Base-by-base conservation (phyloP, 2,888 invertebrate species). In the Drosophila macrospina region DNA sequence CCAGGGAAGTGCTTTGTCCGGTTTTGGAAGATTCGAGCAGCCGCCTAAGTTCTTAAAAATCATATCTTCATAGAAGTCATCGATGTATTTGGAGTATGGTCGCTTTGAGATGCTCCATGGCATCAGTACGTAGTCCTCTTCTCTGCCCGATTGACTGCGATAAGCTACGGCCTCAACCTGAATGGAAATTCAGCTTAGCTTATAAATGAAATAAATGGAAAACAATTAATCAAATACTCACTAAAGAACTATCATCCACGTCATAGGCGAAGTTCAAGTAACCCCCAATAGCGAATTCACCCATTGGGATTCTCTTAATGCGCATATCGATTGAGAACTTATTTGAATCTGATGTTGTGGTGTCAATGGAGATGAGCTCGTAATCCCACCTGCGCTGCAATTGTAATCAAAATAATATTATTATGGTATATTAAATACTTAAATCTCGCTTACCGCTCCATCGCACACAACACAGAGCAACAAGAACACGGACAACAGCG, bases 331-430 rank as follows among this genome's bases (percentile, higher is more conserved):
- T 10, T 0, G 2, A 5, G 0, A 69, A 0, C 13, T 24, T 24
- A 0, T 16, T 20, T 0, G 44, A 34, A 16, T 75, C 61, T 3
- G 54, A 6, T 4, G 44, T 37, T 6, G 0, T n/a, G n/a, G 6
- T 0, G 0, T 32, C 28, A 0, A 85, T 3, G 0, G 64, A 69
- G 0, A 83, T 1, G 0, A 71, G 62, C 6, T 80, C 78, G 13
- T 85, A 83, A 2, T 78, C 78, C 86, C 85, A 82, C 0, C 42
- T 55, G 10, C 82, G 77, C 82, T 82, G 34, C 0, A 30, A n/a
- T 37, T 28, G 6, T 1, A 10, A 36, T 10, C 2, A 5, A 1
- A 20, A 20, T 20, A 20, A 20, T 20, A 11, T 15, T 30, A 28
- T 5, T 4, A 20, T 20, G 20, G 2, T 30, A 11, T 20, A 3